Evolutionary conservation across 2,888 invertebrate species (phyloP), one percentile per base, ranked within the genome.

Genomic region (Aspidiotus destructor): DNA sequence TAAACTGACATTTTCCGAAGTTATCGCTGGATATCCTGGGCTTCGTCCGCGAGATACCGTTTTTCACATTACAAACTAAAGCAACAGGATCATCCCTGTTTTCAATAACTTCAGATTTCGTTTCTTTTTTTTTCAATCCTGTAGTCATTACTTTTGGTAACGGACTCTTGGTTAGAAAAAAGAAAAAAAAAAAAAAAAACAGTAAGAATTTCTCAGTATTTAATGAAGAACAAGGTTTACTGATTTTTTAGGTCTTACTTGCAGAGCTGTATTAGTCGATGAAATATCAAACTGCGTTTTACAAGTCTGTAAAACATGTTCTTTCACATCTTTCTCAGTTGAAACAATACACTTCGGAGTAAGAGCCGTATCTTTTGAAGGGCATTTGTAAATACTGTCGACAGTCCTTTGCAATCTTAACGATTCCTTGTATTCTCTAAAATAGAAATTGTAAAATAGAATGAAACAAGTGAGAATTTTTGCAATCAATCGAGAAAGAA

Each of bases 371-470:
- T 67, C 67, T 60, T 58, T 58, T 60, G 58, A 58, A 8, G 58
- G 15, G 28, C 60, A 60, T 44, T 71, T 71, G 64, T 73, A 73
- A 52, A 73, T 71, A 63, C 72, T 72, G 41, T 73, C 90, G 78
- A 87, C 88, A 72, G 86, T 87, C 73, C 92, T 83, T 78, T 92
- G 92, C 75, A 89, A 88, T 78, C 88, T 86, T 76, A 91, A 78
- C 70, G 91, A 91, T 82, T 92, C 92, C 81, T 92, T 92, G 80
- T 91, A 92, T 81, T 92, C 91, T 79, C 90, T 85, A 80, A 28
- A 28, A 28, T 28, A n/a, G 70, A 65, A 70, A 71, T 62, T 3
- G 28, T 28, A 28, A 5, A 28, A 28, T 28, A 28, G 5, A 28
- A 28, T 28, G 5, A 28, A 28, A 28, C 28, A 5, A 28, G 28